phyloP scores from a whole-genome alignment of 2,888 invertebrate species.

The Temnothorax unifasciatus region DNA sequence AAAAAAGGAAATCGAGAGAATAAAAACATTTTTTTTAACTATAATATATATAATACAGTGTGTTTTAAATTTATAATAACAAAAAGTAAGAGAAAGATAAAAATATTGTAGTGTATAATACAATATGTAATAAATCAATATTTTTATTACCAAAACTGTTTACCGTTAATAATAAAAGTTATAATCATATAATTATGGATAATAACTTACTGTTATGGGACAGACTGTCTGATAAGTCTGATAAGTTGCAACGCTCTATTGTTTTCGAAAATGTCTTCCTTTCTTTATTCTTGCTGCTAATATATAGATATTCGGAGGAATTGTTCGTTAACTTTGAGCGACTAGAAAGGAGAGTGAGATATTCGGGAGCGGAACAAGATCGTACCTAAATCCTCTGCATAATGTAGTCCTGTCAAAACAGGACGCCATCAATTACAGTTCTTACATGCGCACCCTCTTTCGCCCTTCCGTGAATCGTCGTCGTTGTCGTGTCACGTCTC shows the following conservation, averaged over 20 bases:
- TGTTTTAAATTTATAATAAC: conserved; percentile 4
- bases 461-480: conserved; percentile 25
- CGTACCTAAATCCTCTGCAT: conserved; percentile 40
- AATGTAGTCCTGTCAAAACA: conserved; percentile 68
- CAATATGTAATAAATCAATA: not conserved
- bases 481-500: conserved; percentile 43
- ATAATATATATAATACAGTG: not conserved
- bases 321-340: conserved; percentile 12
- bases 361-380: conserved; percentile 22
- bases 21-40: conserved; percentile 23
- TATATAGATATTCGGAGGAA: not conserved
- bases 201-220: not conserved
- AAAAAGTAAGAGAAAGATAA: not conserved
- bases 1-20: not conserved
- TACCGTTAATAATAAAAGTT: not conserved
- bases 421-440: conserved; percentile 70
- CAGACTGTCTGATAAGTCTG: not conserved
- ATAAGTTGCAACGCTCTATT: not conserved
- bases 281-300: not conserved
- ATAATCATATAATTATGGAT: not conserved
- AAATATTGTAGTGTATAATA: too few relatives aligned
- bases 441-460: conserved; percentile 57
- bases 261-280: not conserved
- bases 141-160: not conserved
- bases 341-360: conserved; percentile 5